Evolutionary conservation across 2,888 invertebrate species (phyloP), one percentile per base, ranked within the genome.

Genomic region (Drosophila tripunctata): DNA sequence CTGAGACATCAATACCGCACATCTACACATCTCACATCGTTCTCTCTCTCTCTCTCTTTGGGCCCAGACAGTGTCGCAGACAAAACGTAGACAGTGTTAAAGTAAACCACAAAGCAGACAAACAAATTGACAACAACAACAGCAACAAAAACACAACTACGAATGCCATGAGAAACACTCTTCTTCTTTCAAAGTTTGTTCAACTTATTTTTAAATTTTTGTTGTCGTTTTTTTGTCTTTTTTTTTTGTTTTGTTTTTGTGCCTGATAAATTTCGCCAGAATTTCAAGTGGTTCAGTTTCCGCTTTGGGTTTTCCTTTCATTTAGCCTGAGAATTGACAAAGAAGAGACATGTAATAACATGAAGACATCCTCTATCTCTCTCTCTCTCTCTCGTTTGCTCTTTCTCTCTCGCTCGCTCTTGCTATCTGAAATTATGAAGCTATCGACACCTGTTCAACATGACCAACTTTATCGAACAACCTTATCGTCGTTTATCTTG

Each of bases 21-120:
- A 7, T n/a, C 30, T 21, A 10, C 22, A 21, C n/a, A 12, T 8
- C 8, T 8, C 15, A 5, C 6, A 12, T n/a, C 31, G 17, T 7
- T 31, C 30, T 8, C 19, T 31, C 19, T 10, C 2, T 51, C 38
- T 14, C 38, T 8, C 3, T 19, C 12, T 22, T 43, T 31, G 51
- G 40, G 38, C 24, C 66, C 72, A 73, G 72, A 73, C 72, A 71
- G 44, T 73, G 76, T 75, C 67, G 66, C 72, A 73, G 72, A 73
- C 72, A 56, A 60, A 60, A 52, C 48, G 56, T 54, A 73, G 72
- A 75, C 72, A 65, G 57, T 24, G 41, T 45, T 60, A 47, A 75
- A 56, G 65, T 35, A 54, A 51, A 22, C 75, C 54, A 51, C 58
- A 60, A 70, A 52, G 51, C 51, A 55, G 33, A 58, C 63, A 62